Evolutionary conservation across 1,140 invertebrate species (phyloP), one percentile per base, ranked within the genome.

Genomic region (Tetramorium alpestre): DNA sequence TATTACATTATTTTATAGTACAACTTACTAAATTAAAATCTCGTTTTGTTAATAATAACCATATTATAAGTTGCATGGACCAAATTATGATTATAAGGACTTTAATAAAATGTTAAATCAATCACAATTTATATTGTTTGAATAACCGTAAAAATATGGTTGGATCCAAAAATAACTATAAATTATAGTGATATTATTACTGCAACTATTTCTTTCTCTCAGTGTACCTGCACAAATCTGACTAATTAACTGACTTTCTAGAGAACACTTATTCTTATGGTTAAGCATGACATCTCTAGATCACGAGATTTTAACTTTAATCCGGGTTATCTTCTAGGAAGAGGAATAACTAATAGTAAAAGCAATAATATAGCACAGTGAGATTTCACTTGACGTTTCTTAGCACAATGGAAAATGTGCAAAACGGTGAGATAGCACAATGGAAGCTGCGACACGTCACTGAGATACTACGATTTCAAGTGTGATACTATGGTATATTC

Each of bases 221-320:
- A 33, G 33, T 33, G 3, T 33, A n/a, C 41, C 3, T 49, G n/a
- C 13, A 13, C 8, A 22, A 58, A 73, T 16, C 65, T 72, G n/a
- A 28, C 11, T 69, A 82, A 82, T 82, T 56, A 72, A 58, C 38
- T 33, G 54, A 82, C n/a, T 73, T 82, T 73, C 11, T 7, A 54
- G 22, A 41, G 41, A 49, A 28, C 38, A 47, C 65, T 58, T 80
- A 54, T 16, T 72, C 41, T 73, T 73, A 47, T 13, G 47, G 13
- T 49, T 65, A 16, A 47, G 41, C 51, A 56, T 82, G 13, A 67
- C 44, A 72, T 69, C 33, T 41, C 65, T 2, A 18, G 51, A 70
- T 81, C 22, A 56, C 18, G 65, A 82, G 65, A 60, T 72, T 69
- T 82, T 82, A 82, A 60, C 51, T 82, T 72, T 82, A 82, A 72